Base-by-base conservation (phyloP, 2,888 invertebrate genomes). In the Actias luna region DNA sequence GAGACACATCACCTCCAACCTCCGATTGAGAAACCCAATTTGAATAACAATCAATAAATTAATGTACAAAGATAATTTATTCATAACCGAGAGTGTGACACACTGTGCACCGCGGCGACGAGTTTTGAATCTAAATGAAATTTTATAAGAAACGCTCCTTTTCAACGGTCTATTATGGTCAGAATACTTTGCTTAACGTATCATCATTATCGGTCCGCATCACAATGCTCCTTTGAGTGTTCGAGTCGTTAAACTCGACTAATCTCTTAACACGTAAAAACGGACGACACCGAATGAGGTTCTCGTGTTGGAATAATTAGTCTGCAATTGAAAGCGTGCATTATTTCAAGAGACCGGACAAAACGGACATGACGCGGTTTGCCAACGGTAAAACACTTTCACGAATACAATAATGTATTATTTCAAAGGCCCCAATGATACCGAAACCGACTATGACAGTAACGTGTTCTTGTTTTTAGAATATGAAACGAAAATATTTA, bases 41-140 rank as follows among this genome's bases (percentile, higher is more conserved):
- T 91, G 89, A 92, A 92, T 92, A 90, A 92, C 92, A 92, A 92
- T 92, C 88, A 91, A 91, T 92, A 92, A 92, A 92, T 92, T 92
- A 92, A 92, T 92, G 90, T 90, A 87, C 82, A 76, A 69, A 77
- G 75, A 79, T 92, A 89, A 92, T 89, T 79, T 92, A 92, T 92
- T 91, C 92, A 88, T 86, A 87, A 85, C 81, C 83, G 78, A 83
- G 85, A 79, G 79, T 84, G 86, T 83, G 86, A 85, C 87, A 87
- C 84, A 79, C 75, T 82, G 83, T 67, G 78, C 83, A 79, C 75
- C 81, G 83, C 67, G 78, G 84, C 78, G 80, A 91, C 92, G 86
- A 83, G 85, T 69, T 62, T 84, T 87, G 92, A 92, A 92, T 92
- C 87, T 81, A 88, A 92, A 92, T 89, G 82, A 88, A 86, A 90